phyloP scores from a whole-genome alignment of 2,113 vertebrate species.

The Sphaerodactylus townsendi region DNA sequence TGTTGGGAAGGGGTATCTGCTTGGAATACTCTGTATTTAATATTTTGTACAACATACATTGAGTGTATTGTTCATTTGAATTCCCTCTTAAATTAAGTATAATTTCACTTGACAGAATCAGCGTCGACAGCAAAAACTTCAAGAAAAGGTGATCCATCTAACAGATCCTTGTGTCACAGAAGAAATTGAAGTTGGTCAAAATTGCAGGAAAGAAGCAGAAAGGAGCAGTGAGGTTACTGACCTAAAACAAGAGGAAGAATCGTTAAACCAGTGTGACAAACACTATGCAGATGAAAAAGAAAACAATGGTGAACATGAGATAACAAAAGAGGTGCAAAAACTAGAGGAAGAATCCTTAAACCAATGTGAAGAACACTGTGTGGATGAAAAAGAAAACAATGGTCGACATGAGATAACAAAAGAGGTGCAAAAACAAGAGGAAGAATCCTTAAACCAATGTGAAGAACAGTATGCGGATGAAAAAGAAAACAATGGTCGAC shows the following conservation, averaged over 20 bases:
- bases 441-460: conserved; percentile 15
- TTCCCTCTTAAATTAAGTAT: not conserved
- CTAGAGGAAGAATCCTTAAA: conserved; percentile 11
- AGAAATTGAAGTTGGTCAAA: conserved; percentile 41
- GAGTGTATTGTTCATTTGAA: not conserved
- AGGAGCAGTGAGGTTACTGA: conserved; percentile 35
- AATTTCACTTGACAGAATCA: conserved; percentile 79
- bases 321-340: conserved; percentile 32
- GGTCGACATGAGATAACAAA: conserved; percentile 33
- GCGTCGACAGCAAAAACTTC: conserved; percentile 86
- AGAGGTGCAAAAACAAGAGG: conserved; percentile 26
- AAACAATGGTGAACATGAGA: conserved; percentile 42
- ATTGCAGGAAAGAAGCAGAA: conserved; percentile 55
- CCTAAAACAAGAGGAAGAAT: conserved; percentile 52
- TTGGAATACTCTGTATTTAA: not conserved
- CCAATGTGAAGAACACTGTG: conserved; percentile 7
- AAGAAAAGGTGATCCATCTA: conserved; percentile 74
- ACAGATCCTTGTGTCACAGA: conserved; percentile 39
- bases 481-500: conserved; percentile 35
- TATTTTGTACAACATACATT: not conserved
- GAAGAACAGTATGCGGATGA: conserved; percentile 34
- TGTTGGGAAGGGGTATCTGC: too few relatives aligned
- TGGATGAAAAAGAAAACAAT: conserved; percentile 43
- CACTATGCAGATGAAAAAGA: conserved; percentile 34
- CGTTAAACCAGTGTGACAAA: conserved; percentile 31